phyloP scores from a whole-genome alignment of 2,797 vertebrate species.

The Pangasius larnaudii region DNA sequence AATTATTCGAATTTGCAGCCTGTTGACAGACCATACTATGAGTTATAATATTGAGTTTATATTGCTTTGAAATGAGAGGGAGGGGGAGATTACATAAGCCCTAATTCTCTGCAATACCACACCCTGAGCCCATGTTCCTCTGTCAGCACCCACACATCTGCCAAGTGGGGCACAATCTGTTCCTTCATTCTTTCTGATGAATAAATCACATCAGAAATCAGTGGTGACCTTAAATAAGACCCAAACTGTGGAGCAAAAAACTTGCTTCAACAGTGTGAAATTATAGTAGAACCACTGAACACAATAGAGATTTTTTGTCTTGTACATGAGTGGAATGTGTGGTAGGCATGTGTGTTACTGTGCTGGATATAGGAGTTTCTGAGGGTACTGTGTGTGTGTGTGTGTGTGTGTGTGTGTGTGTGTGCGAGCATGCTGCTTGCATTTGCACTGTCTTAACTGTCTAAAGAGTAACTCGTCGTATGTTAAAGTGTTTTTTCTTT shows the following conservation, averaged over 20 bases:
- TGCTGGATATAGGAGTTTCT: constrained; percentile 21
- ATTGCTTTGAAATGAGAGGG: constrained; percentile 40
- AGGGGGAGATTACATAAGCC: constrained; percentile 52
- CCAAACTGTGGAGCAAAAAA: background rate
- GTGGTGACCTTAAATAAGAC: background rate
- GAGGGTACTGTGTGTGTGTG: background rate
- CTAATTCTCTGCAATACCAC: constrained; percentile 58
- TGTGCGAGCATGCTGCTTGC: constrained; percentile 2
- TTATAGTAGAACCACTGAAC: background rate
- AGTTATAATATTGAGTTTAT: constrained; percentile 20
- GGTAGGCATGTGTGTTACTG: constrained; percentile 24
- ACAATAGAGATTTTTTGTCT: background rate
- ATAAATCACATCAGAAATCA: constrained; percentile 10
- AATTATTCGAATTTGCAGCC: background rate
- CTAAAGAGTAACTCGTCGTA: background rate
- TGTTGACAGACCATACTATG: constrained; percentile 5
- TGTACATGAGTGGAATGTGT: background rate
- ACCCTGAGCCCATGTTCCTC: constrained; percentile 48
- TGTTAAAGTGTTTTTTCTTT: constrained; percentile 52
- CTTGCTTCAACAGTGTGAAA: background rate
- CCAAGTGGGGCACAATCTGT: constrained; percentile 33
- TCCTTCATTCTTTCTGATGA: constrained; percentile 12
- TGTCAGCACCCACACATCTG: constrained; percentile 37
- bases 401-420: background rate
- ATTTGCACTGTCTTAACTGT: background rate